Percentiles rank a stretch among this genome's conserved stretches.
These are phyloP conservation scores for Folsomia manolachei DNA, from an alignment of 2,888 invertebrate genomes.

Conservation along the genomic window DNA sequence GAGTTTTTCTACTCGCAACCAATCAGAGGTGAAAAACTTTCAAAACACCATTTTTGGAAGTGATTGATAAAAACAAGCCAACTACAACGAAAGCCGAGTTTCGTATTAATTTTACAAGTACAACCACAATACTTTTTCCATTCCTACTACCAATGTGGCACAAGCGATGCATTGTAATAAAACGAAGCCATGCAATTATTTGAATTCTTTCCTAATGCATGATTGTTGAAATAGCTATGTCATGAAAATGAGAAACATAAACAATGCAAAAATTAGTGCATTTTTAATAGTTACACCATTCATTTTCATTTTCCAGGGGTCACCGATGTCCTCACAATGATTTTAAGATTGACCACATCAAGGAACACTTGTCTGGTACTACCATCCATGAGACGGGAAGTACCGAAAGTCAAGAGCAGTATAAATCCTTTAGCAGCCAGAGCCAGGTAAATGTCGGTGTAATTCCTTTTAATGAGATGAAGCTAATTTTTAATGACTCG, in stretches of 20 bases:
- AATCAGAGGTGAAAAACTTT: slow-evolving; percentile 19
- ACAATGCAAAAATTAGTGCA: not conserved
- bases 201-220: too few species aligned
- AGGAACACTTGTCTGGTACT: slow-evolving; percentile 29
- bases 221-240: not conserved
- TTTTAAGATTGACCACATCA: slow-evolving; percentile 45
- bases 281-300: not conserved
- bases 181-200: too few species aligned
- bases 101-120: not conserved
- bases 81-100: not conserved
- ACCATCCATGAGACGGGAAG: slow-evolving; percentile 23
- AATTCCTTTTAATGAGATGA: not conserved
- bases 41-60: slow-evolving; percentile 13
- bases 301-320: slow-evolving; percentile 65
- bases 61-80: slow-evolving; percentile 3
- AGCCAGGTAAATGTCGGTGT: not conserved
- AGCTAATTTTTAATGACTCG: not conserved
- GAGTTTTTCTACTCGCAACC: not conserved
- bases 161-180: too few species aligned
- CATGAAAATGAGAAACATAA: not conserved
- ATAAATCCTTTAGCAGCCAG: slow-evolving; percentile 30
- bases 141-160: too few species aligned
- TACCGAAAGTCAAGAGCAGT: slow-evolving; percentile 47
- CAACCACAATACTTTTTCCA: too few species aligned
- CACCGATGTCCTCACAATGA: slow-evolving; percentile 74